Percentiles rank a stretch among this genome's conserved stretches.
Conservation (phyloP, 2,113 vertebrate species). For the Mobula birostris region DNA sequence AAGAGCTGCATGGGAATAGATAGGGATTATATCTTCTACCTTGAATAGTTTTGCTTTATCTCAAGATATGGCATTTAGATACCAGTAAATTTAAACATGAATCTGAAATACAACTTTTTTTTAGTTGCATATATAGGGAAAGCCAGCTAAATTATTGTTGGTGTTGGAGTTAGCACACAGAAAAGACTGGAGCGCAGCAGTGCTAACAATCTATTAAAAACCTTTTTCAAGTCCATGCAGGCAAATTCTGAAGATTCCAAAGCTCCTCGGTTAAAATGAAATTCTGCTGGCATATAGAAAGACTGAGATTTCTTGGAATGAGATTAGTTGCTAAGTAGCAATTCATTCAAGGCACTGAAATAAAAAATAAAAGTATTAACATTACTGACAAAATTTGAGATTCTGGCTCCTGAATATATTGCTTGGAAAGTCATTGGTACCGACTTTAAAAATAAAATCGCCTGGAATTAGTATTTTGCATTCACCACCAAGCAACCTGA, state of each 20-base stretch:
- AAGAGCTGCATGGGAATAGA: too few relatives aligned
- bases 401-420: not conserved
- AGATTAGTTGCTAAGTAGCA: not conserved
- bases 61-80: too few relatives aligned
- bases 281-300: not conserved
- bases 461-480: too few relatives aligned
- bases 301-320: not conserved
- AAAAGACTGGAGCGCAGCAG: too few relatives aligned
- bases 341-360: constrained; percentile 22
- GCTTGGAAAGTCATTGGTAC: not conserved
- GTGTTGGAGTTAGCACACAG: too few relatives aligned
- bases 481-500: too few relatives aligned
- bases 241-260: not conserved
- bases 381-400: not conserved
- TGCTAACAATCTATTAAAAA: too few relatives aligned
- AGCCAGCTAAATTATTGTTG: not conserved
- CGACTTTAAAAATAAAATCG: not conserved
- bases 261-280: not conserved
- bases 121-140: not conserved
- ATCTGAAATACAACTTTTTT: too few relatives aligned
- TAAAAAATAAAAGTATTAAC: not conserved
- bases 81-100: too few relatives aligned
- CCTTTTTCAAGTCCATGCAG: too few relatives aligned
- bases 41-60: too few relatives aligned
- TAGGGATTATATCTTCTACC: too few relatives aligned